Base-by-base conservation (phyloP, 2,888 invertebrate genomes). In the Lithophane ornitopus region DNA sequence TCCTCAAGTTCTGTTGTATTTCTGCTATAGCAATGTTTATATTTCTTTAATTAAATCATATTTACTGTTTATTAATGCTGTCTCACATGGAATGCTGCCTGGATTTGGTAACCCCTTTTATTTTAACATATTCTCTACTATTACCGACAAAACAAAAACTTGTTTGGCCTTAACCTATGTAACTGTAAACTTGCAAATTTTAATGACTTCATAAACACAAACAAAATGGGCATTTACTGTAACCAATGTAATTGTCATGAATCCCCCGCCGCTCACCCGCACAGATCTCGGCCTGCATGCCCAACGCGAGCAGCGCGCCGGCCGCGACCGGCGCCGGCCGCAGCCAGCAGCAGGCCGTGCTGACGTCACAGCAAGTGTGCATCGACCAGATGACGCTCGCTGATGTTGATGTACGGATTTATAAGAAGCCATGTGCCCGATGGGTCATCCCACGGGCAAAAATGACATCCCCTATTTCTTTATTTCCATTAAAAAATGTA, bases 311-410 rank as follows among this genome's bases (percentile, higher is more conserved):
- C 28, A 49, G 3, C 46, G 14, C 78, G 61, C 56, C 78, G 1
- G 8, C 72, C 26, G 61, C 78, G 12, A 61, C 73, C 2, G 34
- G 68, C 67, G 26, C 80, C 6, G 67, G 58, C 0, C 78, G 78
- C 62, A 52, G 62, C 26, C 70, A 52, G 90, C 96, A 74, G 86
- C 76, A 86, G 79, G 94, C 97, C 67, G 97, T 97, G 88, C 96
- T 97, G 70, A 95, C 97, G 85, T 90, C 97, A 91, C 97, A 97
- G 92, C 98, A 98, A 97, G 98, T 98, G 96, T 98, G 98, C 98
- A 97, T 98, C 95, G 98, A 98, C 94, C 97, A 98, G 97, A 97
- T 98, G 97, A 97, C 97, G 91, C 97, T 97, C 89, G 96, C 97
- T 81, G 98, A 98, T 93, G 98, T 98, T 92, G 98, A 98, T 97